Conservation (phyloP, 2,113 vertebrate species). For the Misgurnus anguillicaudatus region DNA sequence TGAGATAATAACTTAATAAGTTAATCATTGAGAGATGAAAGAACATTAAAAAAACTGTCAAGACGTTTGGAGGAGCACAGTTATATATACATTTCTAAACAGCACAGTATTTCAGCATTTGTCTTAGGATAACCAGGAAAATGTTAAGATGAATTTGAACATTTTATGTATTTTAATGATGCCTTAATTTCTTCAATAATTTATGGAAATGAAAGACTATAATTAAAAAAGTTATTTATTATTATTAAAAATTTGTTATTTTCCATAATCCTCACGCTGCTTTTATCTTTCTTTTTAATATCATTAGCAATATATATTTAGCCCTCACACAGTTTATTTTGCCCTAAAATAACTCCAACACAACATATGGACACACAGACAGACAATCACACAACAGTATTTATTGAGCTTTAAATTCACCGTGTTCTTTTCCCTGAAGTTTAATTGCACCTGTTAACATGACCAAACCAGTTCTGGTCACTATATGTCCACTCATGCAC, state of each 20-base stretch:
- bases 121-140: background rate
- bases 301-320: background rate
- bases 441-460: constrained; percentile 31
- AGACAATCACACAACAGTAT: background rate
- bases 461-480: constrained; percentile 17
- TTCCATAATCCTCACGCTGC: background rate
- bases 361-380: background rate
- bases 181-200: background rate
- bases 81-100: too few relatives aligned
- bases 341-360: background rate
- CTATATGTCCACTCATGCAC: constrained; percentile 48
- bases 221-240: constrained; percentile 3
- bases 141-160: background rate
- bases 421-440: background rate
- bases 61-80: background rate
- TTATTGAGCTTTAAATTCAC: background rate
- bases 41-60: background rate
- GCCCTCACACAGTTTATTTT: too few relatives aligned
- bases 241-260: background rate
- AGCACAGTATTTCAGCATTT: constrained; percentile 4
- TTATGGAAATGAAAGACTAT: background rate
- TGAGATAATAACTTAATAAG: background rate
- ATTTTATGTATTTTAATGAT: background rate
- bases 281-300: background rate
- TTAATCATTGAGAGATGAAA: background rate